These are phyloP conservation scores for Ceriagrion tenellum DNA, from an alignment of 2,888 invertebrate genomes.

Conservation along the genomic window DNA sequence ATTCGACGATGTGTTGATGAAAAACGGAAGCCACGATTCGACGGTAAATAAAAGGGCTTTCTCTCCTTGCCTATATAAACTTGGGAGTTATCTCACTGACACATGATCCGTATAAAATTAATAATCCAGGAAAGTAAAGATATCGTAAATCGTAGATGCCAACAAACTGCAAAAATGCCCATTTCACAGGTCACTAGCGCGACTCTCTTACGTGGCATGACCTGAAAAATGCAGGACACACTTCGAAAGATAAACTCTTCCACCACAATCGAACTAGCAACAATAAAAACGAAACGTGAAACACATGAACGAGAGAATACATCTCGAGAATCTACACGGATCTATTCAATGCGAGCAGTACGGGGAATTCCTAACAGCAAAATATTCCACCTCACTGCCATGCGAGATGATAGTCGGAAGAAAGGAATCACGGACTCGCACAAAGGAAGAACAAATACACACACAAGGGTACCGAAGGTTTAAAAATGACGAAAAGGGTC, in stretches of 20 bases:
- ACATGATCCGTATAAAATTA: no score
- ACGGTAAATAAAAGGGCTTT: no score
- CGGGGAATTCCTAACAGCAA: background rate
- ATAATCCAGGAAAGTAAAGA: no score
- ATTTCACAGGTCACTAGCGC: background rate
- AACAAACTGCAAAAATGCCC: background rate
- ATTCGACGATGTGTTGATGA: no score
- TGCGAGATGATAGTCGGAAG: background rate
- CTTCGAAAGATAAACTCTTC: background rate
- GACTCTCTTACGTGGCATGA: background rate
- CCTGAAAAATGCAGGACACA: background rate
- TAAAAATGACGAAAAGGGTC: background rate
- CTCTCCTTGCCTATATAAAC: no score
- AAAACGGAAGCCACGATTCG: no score
- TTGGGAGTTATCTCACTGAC: no score
- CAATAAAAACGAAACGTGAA: background rate
- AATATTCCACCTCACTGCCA: background rate
- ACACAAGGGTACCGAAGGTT: background rate
- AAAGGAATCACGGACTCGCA: background rate
- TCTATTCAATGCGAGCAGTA: background rate
- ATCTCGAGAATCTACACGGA: background rate
- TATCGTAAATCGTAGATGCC: no score
- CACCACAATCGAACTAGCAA: no score
- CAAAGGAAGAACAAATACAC: background rate
- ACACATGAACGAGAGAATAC: background rate